A percentile compares a stretch with the other conserved stretches of the same genome.
Conservation (phyloP, 2,888 invertebrate species). For the Lysandra coridon region DNA sequence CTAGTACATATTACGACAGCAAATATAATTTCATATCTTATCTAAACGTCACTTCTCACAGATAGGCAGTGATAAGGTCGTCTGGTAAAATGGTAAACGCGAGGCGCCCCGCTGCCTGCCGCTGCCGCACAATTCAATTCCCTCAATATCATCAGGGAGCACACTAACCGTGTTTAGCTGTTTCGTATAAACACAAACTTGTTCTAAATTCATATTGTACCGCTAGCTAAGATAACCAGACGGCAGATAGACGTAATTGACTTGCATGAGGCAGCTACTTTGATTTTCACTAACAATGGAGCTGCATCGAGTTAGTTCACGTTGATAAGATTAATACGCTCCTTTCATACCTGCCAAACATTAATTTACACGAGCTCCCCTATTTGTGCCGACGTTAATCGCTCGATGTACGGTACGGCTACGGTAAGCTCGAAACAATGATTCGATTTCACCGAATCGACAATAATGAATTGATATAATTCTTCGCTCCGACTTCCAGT, state of each 20-base stretch:
- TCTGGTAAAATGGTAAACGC: not conserved
- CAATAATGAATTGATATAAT: not conserved
- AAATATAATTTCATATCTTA: conserved; percentile 24
- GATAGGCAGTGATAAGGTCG: conserved; percentile 8
- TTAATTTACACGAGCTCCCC: conserved; percentile 10
- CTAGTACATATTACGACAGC: not conserved
- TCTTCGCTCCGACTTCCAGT: not conserved
- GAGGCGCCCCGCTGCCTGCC: conserved; percentile 27
- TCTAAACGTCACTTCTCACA: conserved; percentile 1
- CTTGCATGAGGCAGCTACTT: conserved; percentile 73
- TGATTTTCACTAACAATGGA: conserved; percentile 53
- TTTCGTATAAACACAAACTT: conserved; percentile 60
- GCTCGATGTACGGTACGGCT: not conserved
- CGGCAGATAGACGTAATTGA: conserved; percentile 76
- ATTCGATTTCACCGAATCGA: conserved; percentile 14
- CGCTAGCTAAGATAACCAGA: conserved; percentile 67
- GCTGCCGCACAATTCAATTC: conserved; percentile 53
- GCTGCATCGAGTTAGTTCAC: conserved; percentile 1
- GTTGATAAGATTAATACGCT: conserved; percentile 20
- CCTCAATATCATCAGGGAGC: conserved; percentile 57
- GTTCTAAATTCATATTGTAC: conserved; percentile 69
- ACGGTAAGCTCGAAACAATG: conserved; percentile 16
- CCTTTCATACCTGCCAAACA: conserved; percentile 24
- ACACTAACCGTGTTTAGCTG: conserved; percentile 63
- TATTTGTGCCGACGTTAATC: conserved; percentile 2